phyloP scores from a whole-genome alignment of 2,888 invertebrate genomes.

The Ichneumoninae sp. region DNA sequence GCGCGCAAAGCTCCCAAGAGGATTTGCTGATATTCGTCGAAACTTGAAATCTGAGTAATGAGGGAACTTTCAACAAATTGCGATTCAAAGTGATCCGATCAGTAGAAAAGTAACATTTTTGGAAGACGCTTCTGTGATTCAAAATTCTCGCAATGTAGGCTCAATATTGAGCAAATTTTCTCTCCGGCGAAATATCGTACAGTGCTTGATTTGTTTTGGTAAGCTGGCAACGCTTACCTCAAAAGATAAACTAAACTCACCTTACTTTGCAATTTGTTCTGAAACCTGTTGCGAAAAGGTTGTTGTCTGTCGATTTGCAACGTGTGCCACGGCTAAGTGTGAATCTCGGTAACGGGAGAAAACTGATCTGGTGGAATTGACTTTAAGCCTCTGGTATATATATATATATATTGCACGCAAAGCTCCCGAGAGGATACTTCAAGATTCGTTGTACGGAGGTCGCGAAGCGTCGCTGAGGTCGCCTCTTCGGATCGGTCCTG shows the following conservation, averaged over 20 bases:
- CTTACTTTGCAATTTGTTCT: too few species aligned
- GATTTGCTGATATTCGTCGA: constrained; percentile 38
- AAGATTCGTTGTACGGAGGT: constrained; percentile 76
- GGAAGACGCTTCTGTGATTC: neutral
- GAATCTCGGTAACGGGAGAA: constrained; percentile 41
- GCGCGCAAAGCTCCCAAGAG: constrained; percentile 76
- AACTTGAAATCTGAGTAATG: neutral
- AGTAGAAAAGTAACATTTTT: neutral
- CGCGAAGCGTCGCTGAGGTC: constrained; percentile 79
- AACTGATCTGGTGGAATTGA: constrained; percentile 58
- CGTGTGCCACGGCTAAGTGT: neutral
- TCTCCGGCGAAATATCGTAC: neutral
- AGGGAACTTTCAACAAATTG: neutral
- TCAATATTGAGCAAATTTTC: neutral
- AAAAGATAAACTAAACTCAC: too few species aligned
- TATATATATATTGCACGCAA: constrained; percentile 61
- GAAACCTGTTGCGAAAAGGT: neutral
- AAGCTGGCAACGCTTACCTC: too few species aligned
- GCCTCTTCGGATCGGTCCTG: constrained; percentile 78
- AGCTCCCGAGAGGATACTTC: constrained; percentile 78
- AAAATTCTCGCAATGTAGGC: neutral
- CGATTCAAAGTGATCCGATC: neutral
- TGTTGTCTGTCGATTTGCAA: constrained; percentile 43
- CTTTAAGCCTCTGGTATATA: constrained; percentile 10
- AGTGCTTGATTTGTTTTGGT: too few species aligned